Evolutionary conservation across 2,797 vertebrate species (phyloP).

Genomic region (Acanthiza pusilla): DNA sequence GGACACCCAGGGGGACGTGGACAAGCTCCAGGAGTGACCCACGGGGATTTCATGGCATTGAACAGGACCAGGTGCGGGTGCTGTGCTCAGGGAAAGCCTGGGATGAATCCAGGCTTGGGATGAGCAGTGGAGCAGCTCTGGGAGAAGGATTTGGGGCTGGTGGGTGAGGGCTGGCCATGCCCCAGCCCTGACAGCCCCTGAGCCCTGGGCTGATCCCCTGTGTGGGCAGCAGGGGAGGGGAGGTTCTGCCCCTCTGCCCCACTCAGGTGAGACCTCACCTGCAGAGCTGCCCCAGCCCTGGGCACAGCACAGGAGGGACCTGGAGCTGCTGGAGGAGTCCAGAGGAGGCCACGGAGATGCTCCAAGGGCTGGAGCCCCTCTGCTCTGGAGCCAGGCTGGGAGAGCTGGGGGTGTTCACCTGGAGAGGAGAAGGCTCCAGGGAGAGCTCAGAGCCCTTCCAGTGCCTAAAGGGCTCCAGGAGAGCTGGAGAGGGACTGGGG

Average conservation of each 20-base stretch:
- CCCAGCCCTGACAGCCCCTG: rapidly evolving
- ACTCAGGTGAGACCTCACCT: not conserved
- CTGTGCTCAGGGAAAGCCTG: not conserved
- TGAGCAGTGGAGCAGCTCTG: not conserved
- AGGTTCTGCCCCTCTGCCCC: not conserved
- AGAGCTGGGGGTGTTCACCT: not conserved
- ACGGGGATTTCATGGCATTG: not conserved
- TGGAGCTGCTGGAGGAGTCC: not conserved
- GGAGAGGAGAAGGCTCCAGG: not conserved
- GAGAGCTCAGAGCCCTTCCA: not conserved
- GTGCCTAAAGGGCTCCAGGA: not conserved
- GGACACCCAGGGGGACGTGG: not conserved
- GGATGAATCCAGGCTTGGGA: rapidly evolving
- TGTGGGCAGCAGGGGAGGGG: rapidly evolving
- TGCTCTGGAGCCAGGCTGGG: not conserved
- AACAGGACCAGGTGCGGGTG: not conserved
- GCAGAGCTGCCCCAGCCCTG: not conserved
- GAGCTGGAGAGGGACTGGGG: not conserved
- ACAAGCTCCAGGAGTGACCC: not conserved
- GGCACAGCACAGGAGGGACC: not conserved
- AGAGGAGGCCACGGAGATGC: not conserved
- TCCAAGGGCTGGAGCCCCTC: not conserved
- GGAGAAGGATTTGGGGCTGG: not conserved
- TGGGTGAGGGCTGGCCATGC: not conserved
- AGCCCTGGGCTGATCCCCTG: not conserved